Evolutionary conservation across 2,113 vertebrate species (phyloP).

Genomic region (Nicator chloris): DNA sequence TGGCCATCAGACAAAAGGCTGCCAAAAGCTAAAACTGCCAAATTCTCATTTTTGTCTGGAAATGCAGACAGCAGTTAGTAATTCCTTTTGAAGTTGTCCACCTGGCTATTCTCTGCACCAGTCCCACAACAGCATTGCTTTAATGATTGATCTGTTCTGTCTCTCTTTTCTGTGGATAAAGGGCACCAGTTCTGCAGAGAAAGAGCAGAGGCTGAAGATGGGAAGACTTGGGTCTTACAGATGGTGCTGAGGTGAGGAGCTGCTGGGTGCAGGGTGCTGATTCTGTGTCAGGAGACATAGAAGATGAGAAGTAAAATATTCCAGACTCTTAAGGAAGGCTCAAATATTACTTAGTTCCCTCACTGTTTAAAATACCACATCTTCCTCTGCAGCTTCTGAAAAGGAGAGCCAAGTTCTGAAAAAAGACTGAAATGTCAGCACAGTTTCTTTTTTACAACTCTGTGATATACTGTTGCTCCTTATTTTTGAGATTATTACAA

Average conservation of each 20-base stretch:
- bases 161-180: neutral
- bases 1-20: neutral
- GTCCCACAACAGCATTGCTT: neutral
- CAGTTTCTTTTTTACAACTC: neutral
- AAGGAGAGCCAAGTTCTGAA: neutral
- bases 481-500: neutral
- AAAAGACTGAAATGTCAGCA: neutral
- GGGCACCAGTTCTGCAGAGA: neutral
- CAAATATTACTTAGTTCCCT: neutral
- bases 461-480: neutral
- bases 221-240: neutral
- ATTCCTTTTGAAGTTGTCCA: neutral
- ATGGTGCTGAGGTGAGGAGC: neutral
- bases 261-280: neutral
- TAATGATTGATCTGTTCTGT: neutral
- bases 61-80: neutral
- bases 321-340: neutral
- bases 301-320: neutral
- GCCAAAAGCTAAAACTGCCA: constrained; percentile 12
- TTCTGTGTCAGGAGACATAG: neutral
- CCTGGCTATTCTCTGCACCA: neutral
- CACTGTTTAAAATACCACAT: neutral
- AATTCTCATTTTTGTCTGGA: neutral
- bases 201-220: neutral
- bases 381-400: neutral